Percentiles rank a stretch among this genome's conserved stretches.
phyloP scores from a whole-genome alignment of 2,113 vertebrate species.

The Delphinapterus leucas region DNA sequence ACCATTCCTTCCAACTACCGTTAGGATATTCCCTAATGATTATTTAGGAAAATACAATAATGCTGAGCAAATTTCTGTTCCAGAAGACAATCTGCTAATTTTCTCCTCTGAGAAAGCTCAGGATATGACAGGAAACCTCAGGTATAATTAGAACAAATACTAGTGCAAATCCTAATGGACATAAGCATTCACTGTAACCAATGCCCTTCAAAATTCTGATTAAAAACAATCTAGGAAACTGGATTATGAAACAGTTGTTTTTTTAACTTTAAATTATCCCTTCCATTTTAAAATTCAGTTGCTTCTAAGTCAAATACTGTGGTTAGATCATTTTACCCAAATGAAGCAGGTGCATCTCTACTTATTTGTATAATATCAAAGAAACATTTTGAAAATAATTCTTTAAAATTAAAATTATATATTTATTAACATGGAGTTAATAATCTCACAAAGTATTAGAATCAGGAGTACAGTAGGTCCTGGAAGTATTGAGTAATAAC shows the following conservation, averaged over 20 bases:
- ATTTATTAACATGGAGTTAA: not conserved
- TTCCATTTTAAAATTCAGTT: not conserved
- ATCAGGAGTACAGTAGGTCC: not conserved
- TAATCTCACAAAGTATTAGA: not conserved
- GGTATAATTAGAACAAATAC: not conserved
- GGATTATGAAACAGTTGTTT: not conserved
- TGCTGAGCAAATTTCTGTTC: not conserved
- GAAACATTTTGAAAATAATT: not conserved
- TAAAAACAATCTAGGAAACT: not conserved
- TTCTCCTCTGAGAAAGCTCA: not conserved
- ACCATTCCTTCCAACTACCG: not conserved
- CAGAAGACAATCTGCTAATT: not conserved
- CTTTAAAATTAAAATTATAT: not conserved
- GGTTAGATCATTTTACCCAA: not conserved
- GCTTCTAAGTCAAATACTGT: not conserved
- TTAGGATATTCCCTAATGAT: not conserved
- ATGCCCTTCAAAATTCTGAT: slow-evolving; percentile 25
- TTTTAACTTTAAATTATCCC: not conserved
- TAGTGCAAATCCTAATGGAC: not conserved
- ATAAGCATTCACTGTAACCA: not conserved
- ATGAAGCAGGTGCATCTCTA: not conserved
- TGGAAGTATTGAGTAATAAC: not conserved
- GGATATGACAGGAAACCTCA: slow-evolving; percentile 10
- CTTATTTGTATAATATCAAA: not conserved
- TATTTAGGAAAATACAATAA: not conserved